A percentile compares a stretch with the other conserved stretches of the same genome.
Evolutionary conservation across 2,888 invertebrate genomes (phyloP).

Genomic region (Oeneis ivallda): DNA sequence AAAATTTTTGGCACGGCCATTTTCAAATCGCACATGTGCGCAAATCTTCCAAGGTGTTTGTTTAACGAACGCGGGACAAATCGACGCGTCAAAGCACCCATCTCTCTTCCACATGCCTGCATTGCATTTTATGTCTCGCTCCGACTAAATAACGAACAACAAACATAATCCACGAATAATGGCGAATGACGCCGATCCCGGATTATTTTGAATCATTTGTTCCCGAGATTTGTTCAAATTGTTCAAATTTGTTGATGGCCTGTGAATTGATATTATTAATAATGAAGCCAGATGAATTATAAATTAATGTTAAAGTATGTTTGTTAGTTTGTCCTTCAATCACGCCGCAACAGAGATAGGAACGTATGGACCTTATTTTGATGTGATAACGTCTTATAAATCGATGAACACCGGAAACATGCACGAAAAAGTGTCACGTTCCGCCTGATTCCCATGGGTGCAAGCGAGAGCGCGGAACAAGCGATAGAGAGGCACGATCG

Average conservation of each 20-base stretch:
- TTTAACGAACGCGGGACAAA: constrained; percentile 57
- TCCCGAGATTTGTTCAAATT: constrained; percentile 33
- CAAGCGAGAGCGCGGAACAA: no score
- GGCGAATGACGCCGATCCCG: constrained; percentile 46
- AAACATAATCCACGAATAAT: constrained; percentile 58
- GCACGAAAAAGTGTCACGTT: no score
- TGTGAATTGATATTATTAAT: constrained; percentile 35
- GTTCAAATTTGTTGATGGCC: constrained; percentile 34
- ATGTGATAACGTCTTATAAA: no score
- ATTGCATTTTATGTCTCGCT: constrained; percentile 43
- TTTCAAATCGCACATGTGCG: constrained; percentile 30
- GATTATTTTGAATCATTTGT: constrained; percentile 39
- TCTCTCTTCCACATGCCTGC: constrained; percentile 43
- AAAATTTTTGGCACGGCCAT: background rate
- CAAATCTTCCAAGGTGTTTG: constrained; percentile 50
- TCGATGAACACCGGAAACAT: no score
- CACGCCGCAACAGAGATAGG: no score
- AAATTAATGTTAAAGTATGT: no score
- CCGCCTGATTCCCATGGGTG: no score
- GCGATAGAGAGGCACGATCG: no score
- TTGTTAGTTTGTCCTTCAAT: no score
- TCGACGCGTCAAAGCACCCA: constrained; percentile 52
- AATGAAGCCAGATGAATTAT: no score
- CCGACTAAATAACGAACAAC: constrained; percentile 53
- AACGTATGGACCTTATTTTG: no score